Evolutionary conservation across 37 sponge, comb jelly and placozoan species (phyloP), one percentile per base, ranked within the genome.

Genomic region (Tethya wilhelma): DNA sequence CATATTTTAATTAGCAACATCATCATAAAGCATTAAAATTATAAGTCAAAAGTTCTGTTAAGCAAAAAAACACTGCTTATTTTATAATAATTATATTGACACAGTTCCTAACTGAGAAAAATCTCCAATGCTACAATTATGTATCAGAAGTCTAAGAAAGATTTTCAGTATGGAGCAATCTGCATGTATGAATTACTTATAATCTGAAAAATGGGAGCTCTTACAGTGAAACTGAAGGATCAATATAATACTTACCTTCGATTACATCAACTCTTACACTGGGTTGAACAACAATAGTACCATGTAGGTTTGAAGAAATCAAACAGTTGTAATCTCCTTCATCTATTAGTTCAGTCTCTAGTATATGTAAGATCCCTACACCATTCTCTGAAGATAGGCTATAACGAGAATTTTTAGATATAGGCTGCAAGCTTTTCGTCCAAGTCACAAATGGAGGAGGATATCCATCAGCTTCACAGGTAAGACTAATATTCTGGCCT

Each of bases 371-470:
- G 12, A 41, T 55, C 0, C 90, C 85, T 11, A 25, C 12, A 1
- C 90, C 90, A 66, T 79, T 44, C 11, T 36, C 55, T 19, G 80
- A 84, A 26, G 38, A 34, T 22, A 84, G 3, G 26, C 28, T 26
- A 43, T 59, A 74, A 2, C 85, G 79, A 68, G 60, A 3, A 32
- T 49, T 23, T 34, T n/a, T 53, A 1, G 20, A 36, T 2, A 90
- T 49, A 28, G 80, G 75, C 26, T 39, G 12, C 38, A 78, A 37
- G 56, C 84, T 42, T 36, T 42, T 62, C 38, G 17, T 26, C 90
- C 90, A 90, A 1, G 85, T 74, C 20, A 90, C 39, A 39, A 84
- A 79, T 41, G 90, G 84, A 55, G 80, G 79, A 25, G 90, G 90
- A 38, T 38, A 41, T 4, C 90, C 85, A 0, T 29, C 56, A 2